Conservation (phyloP, 2,888 invertebrate species). For the Allolobophora icterica region DNA sequence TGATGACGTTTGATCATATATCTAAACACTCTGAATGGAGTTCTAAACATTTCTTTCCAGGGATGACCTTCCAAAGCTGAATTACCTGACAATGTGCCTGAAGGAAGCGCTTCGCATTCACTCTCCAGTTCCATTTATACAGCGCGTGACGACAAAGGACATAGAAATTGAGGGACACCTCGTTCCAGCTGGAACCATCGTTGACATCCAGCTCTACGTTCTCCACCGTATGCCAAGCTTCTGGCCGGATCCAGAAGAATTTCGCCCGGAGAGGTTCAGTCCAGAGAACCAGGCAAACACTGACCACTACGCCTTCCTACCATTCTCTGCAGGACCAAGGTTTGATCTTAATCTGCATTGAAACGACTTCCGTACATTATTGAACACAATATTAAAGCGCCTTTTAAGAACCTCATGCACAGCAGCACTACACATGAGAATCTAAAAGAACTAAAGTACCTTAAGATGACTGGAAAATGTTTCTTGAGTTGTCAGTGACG, state of each 20-base stretch:
- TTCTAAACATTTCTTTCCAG: slow-evolving; percentile 45
- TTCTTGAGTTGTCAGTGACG: too few species aligned
- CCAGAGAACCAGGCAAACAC: slow-evolving; percentile 52
- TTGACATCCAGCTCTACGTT: slow-evolving; percentile 53
- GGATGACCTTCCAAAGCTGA: slow-evolving; percentile 55
- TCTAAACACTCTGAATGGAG: neutral
- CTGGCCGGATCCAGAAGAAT: slow-evolving; percentile 51
- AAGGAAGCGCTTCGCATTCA: slow-evolving; percentile 56
- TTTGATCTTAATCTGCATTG: slow-evolving; percentile 38
- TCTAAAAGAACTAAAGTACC: too few species aligned
- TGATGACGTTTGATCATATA: neutral
- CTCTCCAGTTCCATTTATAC: slow-evolving; percentile 55
- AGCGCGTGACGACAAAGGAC: slow-evolving; percentile 52
- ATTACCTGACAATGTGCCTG: slow-evolving; percentile 56
- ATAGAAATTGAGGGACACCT: slow-evolving; percentile 51
- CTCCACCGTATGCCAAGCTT: slow-evolving; percentile 54
- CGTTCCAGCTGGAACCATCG: slow-evolving; percentile 50
- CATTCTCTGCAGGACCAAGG: slow-evolving; percentile 59
- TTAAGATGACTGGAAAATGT: too few species aligned
- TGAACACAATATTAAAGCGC: too few species aligned
- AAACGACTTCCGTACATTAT: neutral
- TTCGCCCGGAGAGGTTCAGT: slow-evolving; percentile 53
- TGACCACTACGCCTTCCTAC: slow-evolving; percentile 54
- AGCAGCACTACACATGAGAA: too few species aligned
- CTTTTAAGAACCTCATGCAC: too few species aligned